phyloP scores from a whole-genome alignment of 2,888 invertebrate species.

The Melinaea marsaeus region DNA sequence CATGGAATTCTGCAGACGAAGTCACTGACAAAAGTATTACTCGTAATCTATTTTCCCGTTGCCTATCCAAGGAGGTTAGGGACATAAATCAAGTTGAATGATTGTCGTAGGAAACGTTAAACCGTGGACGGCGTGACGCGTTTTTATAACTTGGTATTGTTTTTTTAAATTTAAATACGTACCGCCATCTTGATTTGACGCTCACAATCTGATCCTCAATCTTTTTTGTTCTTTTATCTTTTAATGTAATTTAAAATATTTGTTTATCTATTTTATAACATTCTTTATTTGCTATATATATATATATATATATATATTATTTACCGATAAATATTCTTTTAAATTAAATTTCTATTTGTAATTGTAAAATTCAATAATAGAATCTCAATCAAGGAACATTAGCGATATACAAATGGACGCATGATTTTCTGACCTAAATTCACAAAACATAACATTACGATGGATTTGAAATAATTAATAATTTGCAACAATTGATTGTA shows the following conservation, averaged over 20 bases:
- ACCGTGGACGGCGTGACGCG: conserved; percentile 43
- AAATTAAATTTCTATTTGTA: too few relatives aligned
- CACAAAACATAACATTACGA: conserved; percentile 56
- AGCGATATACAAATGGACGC: conserved; percentile 14
- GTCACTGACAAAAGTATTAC: conserved; percentile 5
- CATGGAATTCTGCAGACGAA: too few relatives aligned
- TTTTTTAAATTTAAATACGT: conserved; percentile 10
- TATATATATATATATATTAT: too few relatives aligned
- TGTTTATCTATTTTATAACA: too few relatives aligned
- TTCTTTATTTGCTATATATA: too few relatives aligned
- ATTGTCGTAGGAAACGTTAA: conserved; percentile 50
- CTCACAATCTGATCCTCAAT: too few relatives aligned
- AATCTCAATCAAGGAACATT: conserved; percentile 15
- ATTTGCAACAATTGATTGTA: neutral
- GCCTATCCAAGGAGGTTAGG: conserved; percentile 35
- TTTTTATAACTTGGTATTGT: conserved; percentile 42
- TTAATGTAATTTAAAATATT: too few relatives aligned
- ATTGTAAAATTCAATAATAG: neutral
- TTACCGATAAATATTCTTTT: too few relatives aligned
- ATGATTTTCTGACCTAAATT: conserved; percentile 47
- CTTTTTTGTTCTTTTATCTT: too few relatives aligned
- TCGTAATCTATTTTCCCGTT: conserved; percentile 31
- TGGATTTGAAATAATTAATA: conserved; percentile 46
- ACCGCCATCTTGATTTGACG: conserved; percentile 6
- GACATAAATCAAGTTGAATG: conserved; percentile 58